phyloP scores from a whole-genome alignment of 2,888 invertebrate genomes.

The Sphinx pinastri region DNA sequence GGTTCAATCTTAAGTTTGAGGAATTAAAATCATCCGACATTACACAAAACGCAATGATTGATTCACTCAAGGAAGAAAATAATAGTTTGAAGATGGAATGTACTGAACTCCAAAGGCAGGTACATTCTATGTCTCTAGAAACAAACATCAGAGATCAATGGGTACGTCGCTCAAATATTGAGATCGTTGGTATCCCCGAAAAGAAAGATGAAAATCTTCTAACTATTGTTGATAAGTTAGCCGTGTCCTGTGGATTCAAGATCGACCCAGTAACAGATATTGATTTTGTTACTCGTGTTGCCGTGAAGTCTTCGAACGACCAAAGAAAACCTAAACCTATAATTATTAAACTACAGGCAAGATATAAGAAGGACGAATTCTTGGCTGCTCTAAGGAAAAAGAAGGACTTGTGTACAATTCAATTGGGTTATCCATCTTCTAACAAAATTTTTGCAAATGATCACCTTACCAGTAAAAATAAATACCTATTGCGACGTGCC shows the following conservation, averaged over 20 bases:
- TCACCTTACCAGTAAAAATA: not conserved
- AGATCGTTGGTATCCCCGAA: no score
- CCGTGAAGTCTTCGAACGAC: no score
- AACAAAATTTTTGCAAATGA: not conserved
- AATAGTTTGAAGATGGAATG: not conserved
- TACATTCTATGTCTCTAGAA: not conserved
- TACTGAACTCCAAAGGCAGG: not conserved
- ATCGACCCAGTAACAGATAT: no score
- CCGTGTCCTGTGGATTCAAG: no score
- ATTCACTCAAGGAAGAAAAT: not conserved
- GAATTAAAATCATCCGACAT: not conserved
- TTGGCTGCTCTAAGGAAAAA: not conserved
- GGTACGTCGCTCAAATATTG: no score
- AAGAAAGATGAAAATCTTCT: no score
- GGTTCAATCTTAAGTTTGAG: not conserved
- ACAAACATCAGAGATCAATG: not conserved
- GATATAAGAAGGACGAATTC: no score
- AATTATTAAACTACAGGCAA: no score
- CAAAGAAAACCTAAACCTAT: no score
- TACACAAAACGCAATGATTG: not conserved
- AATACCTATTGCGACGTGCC: not conserved
- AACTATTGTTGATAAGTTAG: no score
- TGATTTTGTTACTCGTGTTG: no score
- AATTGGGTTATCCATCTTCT: not conserved
- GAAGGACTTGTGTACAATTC: not conserved